phyloP scores from a whole-genome alignment of 2,113 vertebrate species.

The Tupaia tana region DNA sequence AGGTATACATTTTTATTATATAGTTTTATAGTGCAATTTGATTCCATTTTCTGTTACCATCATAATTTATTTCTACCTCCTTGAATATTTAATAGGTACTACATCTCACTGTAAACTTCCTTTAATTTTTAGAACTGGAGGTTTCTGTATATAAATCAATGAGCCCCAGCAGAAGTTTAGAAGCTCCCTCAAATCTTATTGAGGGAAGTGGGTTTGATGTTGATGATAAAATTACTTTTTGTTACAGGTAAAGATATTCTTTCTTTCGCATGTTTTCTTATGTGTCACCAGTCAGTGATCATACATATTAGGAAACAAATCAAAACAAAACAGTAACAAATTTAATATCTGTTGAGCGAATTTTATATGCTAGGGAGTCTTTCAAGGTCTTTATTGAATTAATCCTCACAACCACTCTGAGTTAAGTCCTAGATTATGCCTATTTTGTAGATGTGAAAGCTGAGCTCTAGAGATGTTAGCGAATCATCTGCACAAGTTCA shows the following conservation, averaged over 20 bases:
- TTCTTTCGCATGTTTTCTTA: constrained; percentile 39
- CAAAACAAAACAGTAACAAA: not conserved
- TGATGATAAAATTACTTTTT: constrained; percentile 3
- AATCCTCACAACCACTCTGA: not conserved
- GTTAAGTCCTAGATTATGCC: not conserved
- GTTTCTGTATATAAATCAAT: not conserved
- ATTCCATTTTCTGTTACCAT: not conserved
- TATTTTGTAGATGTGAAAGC: not conserved
- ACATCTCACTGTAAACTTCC: not conserved
- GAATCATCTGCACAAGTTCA: not conserved
- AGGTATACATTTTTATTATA: not conserved
- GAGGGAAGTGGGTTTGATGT: not conserved
- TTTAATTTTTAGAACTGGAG: constrained; percentile 20
- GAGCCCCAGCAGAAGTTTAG: not conserved
- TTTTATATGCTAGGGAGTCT: not conserved
- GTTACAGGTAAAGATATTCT: not conserved
- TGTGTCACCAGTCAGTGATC: not conserved
- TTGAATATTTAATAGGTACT: too few species aligned
- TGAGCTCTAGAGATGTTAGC: not conserved
- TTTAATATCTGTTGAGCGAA: not conserved
- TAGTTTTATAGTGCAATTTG: not conserved
- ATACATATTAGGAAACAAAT: not conserved
- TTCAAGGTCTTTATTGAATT: not conserved
- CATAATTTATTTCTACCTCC: not conserved
- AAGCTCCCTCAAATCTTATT: not conserved